Evolutionary conservation across 2,113 vertebrate genomes (phyloP).

Genomic region (Camelus dromedarius): DNA sequence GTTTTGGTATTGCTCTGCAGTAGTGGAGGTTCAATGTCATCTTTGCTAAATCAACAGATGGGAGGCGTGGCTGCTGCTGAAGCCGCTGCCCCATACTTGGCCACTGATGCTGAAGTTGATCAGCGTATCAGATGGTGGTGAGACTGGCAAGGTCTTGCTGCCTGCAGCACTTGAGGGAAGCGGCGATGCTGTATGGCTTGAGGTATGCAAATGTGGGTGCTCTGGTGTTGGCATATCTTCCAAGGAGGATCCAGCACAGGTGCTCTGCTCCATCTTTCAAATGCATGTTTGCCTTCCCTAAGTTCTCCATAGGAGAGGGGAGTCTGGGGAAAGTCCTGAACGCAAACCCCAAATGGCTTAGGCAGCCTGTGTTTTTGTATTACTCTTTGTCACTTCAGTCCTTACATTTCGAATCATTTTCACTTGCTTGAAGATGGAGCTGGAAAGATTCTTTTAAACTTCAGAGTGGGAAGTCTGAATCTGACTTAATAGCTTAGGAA

Average conservation of each 20-base stretch:
- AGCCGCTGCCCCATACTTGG: background rate
- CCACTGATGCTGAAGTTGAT: background rate
- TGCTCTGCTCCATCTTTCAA: background rate
- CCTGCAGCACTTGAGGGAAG: background rate
- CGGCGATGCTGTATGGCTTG: fast-evolving
- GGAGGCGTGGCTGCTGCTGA: background rate
- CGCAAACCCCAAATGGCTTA: background rate
- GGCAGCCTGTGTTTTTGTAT: background rate
- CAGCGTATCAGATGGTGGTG: background rate
- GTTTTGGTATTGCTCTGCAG: background rate
- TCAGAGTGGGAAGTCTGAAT: constrained; percentile 28
- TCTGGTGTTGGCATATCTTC: background rate
- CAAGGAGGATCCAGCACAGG: background rate
- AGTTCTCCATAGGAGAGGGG: background rate
- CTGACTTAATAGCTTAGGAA: constrained; percentile 62
- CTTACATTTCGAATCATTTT: constrained; percentile 21
- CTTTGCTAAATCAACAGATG: background rate
- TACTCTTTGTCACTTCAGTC: background rate
- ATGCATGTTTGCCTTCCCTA: background rate
- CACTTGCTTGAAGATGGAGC: constrained; percentile 5
- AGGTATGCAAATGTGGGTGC: background rate
- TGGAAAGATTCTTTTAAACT: constrained; percentile 4
- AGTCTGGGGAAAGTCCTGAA: background rate
- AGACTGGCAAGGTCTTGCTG: background rate
- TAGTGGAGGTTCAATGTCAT: background rate